Evolutionary conservation across 2,797 vertebrate species (phyloP), one percentile per base, ranked within the genome.

Genomic region (Enoplosus armatus): DNA sequence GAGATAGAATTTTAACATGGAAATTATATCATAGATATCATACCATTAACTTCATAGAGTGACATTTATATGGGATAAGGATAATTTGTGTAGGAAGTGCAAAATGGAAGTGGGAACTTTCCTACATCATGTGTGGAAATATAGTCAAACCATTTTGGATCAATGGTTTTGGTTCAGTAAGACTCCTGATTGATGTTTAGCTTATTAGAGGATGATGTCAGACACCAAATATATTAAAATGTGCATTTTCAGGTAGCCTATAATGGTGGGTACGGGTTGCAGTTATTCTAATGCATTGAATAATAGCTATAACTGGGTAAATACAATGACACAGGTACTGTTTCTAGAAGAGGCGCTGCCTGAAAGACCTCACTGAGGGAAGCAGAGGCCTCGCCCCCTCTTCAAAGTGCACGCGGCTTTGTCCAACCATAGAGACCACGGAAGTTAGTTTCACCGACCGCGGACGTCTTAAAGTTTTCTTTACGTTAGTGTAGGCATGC

Each of bases 361-460:
- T 75, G 59, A 8, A 10, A 75, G 43, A 43, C 71, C 1, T 0
- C 0, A 16, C 53, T 11, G 53, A 75, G 78, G 65, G 72, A 26
- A 12, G 1, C 1, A 9, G 12, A 37, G 8, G 2, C 4, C 35
- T n/a, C 16, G 6, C 29, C 10, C 4, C 1, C 1, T 15, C 20
- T n/a, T 5, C 24, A 27, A 33, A 26, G 8, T 29, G 15, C 48
- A 24, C 1, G 8, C 14, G 11, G 26, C 15, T 45, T 45, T 1
- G 10, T 31, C 45, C 29, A 8, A 14, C 4, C 43, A n/a, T n/a
- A 4, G 45, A n/a, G 8, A 27, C 3, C 16, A 56, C 22, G 24
- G 41, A 56, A 48, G n/a, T 56, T 2, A 37, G 24, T 16, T 6
- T 31, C 14, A 39, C 12, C 7, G 33, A 8, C 2, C 29, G 0